Base-by-base conservation (phyloP, 2,888 invertebrate genomes). In the Horisme vitalbata region DNA sequence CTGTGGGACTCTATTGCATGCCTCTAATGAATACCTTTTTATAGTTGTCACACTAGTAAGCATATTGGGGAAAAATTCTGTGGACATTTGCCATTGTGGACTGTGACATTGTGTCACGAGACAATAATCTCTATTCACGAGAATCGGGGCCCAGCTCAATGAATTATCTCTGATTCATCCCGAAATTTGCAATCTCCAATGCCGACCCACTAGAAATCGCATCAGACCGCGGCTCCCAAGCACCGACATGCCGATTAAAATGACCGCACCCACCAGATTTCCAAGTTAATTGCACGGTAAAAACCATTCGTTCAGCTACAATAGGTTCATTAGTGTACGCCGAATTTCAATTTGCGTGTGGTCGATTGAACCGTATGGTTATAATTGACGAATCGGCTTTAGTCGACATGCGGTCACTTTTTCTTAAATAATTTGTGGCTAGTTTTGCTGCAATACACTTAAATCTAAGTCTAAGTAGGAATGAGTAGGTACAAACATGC, bases 201-300 rank as follows among this genome's bases (percentile, higher is more conserved):
- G n/a, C n/a, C n/a, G n/a, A 28, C 18, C 30, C 32, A 12, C 32
- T 41, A 20, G 28, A 38, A 18, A 12, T 27, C 32, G 41, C 24
- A 41, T 39, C 31, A 44, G 39, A 49, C 39, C 44, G 27, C 48
- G 44, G 26, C 30, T 14, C 12, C 21, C 18, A 34, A 38, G 43
- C 31, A 27, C 26, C 21, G 11, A 34, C 33, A 38, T 38, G 34
- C 59, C 70, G 71, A 68, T 77, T 71, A 73, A 73, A 61, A 64
- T 62, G 58, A 75, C 78, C 79, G 61, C 77, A 73, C 57, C 63
- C 61, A 53, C 52, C 63, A 65, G 71, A 67, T 71, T 71, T 71
- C 62, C 60, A 61, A 68, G 67, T 79, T 80, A 80, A 80, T 79
- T 79, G 80, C 68, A 68, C 61, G 61, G 65, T 72, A 77, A 78